Conservation (phyloP, 2,888 invertebrate species). For the Iselma pallidipennis region DNA sequence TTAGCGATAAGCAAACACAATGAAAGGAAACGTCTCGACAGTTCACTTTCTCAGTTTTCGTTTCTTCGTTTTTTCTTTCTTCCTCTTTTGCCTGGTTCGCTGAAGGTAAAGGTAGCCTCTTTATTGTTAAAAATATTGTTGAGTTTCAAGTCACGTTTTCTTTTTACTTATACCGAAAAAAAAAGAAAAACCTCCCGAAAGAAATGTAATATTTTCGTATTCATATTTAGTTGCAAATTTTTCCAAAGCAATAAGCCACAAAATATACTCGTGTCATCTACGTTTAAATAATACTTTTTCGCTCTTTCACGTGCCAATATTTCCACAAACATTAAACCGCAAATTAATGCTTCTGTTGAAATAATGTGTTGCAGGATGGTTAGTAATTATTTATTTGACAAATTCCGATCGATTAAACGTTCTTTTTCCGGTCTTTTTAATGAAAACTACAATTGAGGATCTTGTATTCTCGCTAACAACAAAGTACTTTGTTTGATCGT, state of each 20-base stretch:
- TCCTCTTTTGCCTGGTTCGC: neutral
- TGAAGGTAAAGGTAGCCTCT: neutral
- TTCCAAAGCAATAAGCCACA: slow-evolving; percentile 15
- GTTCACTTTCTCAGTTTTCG: neutral
- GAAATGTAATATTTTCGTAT: slow-evolving; percentile 20
- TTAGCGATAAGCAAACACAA: neutral
- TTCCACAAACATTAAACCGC: too few species aligned
- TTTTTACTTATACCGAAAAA: slow-evolving; percentile 10
- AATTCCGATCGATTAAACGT: too few species aligned
- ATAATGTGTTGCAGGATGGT: too few species aligned
- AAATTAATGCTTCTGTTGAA: too few species aligned
- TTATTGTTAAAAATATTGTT: slow-evolving; percentile 4
- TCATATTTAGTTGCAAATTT: slow-evolving; percentile 17
- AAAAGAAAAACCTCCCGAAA: neutral
- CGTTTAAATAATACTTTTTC: too few species aligned
- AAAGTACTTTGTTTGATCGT: slow-evolving; percentile 36
- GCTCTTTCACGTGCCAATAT: neutral
- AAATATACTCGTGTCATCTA: too few species aligned
- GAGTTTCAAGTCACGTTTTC: slow-evolving; percentile 17
- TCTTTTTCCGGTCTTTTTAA: too few species aligned
- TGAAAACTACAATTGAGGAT: slow-evolving; percentile 28
- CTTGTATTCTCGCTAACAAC: slow-evolving; percentile 31
- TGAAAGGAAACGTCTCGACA: slow-evolving; percentile 4
- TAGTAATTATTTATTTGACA: neutral
- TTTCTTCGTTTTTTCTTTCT: neutral